Percentiles rank a stretch among this genome's conserved stretches.
These are phyloP conservation scores for Phyllotis vaccarum DNA, from an alignment of 2,797 vertebrate species.

Conservation along the genomic window DNA sequence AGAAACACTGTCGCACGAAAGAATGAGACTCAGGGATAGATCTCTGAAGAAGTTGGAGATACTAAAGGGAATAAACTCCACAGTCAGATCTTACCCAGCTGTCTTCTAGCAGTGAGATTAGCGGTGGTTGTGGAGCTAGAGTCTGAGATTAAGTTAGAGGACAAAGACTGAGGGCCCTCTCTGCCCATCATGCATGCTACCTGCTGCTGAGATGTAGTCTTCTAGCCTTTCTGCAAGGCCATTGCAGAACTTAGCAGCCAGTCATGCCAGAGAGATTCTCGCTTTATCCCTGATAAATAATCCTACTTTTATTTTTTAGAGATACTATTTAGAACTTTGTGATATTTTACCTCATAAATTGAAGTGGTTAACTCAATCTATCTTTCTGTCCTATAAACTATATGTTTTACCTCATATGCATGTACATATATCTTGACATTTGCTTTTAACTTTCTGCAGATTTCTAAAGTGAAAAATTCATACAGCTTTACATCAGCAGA, in stretches of 20 bases:
- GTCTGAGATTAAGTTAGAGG: neutral
- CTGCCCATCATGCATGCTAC: neutral
- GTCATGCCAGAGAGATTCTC: neutral
- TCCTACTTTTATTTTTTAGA: slow-evolving; percentile 39
- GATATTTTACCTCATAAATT: slow-evolving; percentile 13
- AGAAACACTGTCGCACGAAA: no score
- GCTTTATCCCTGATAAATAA: slow-evolving; percentile 2
- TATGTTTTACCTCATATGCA: slow-evolving; percentile 54
- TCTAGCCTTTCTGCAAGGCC: neutral
- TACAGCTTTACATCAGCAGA: slow-evolving; percentile 96
- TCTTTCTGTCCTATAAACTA: slow-evolving; percentile 57
- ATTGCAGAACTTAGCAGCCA: slow-evolving; percentile 51
- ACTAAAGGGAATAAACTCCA: no score
- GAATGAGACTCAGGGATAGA: no score
- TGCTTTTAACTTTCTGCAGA: slow-evolving; percentile 87
- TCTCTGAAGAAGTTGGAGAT: no score
- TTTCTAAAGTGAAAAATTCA: slow-evolving; percentile 94
- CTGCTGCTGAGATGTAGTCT: neutral
- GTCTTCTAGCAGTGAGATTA: neutral
- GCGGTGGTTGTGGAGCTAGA: neutral
- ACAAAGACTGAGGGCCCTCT: neutral
- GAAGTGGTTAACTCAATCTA: neutral
- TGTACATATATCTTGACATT: slow-evolving; percentile 65
- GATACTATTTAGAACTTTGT: slow-evolving; percentile 56
- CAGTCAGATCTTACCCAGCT: no score